These are phyloP conservation scores for Ursus arctos DNA, from an alignment of 2,113 vertebrate genomes.

Conservation along the genomic window DNA sequence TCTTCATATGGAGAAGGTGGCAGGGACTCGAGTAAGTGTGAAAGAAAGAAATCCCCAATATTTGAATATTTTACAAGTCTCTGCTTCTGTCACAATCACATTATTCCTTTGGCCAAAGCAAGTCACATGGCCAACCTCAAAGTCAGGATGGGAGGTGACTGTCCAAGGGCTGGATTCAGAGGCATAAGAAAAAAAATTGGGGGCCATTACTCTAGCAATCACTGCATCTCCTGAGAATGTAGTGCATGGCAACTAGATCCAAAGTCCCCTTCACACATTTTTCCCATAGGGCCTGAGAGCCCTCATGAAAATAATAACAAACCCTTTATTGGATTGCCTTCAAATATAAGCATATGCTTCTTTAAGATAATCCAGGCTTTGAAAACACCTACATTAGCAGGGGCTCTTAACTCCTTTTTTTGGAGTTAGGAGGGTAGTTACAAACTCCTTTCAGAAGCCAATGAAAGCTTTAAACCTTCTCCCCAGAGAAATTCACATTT, in stretches of 20 bases:
- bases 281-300: not conserved
- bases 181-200: not conserved
- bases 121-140: not conserved
- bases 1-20: not conserved
- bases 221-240: not conserved
- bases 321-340: slow-evolving; percentile 11
- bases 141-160: not conserved
- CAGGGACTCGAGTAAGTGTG: not conserved
- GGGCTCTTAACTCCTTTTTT: not conserved
- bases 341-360: slow-evolving; percentile 4
- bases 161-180: not conserved
- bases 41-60: not conserved
- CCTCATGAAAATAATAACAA: slow-evolving; percentile 45
- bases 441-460: slow-evolving; percentile 22
- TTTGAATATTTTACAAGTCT: slow-evolving; percentile 29
- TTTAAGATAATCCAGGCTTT: slow-evolving; percentile 47
- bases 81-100: not conserved
- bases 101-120: slow-evolving; percentile 22
- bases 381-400: slow-evolving; percentile 44
- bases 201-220: not conserved
- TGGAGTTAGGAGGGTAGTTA: not conserved
- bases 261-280: not conserved
- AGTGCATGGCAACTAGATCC: not conserved
- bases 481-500: slow-evolving; percentile 54
- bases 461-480: not conserved